phyloP scores from a whole-genome alignment of 2,888 invertebrate species.

The Watsonalla cultraria region DNA sequence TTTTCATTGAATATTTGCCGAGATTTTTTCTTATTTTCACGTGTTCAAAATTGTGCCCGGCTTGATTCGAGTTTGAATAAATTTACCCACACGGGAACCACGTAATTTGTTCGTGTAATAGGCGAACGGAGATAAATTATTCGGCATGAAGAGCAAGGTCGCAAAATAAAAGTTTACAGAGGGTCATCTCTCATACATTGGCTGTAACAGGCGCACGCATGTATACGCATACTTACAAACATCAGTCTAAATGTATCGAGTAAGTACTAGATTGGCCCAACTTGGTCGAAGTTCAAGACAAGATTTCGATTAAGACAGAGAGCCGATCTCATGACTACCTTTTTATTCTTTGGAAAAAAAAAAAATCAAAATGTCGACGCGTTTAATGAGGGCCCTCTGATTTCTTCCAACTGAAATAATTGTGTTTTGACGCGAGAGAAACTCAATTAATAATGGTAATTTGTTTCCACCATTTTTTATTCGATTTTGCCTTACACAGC shows the following conservation, averaged over 20 bases:
- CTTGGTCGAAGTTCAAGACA: too few relatives aligned
- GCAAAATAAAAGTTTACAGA: too few relatives aligned
- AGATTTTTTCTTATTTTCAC: background rate
- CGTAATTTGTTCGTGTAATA: constrained; percentile 1
- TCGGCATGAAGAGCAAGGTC: constrained; percentile 12
- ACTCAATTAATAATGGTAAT: constrained; percentile 4
- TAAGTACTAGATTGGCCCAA: too few relatives aligned
- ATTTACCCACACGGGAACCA: constrained; percentile 2
- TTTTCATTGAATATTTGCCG: background rate
- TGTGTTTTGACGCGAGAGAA: constrained; percentile 7
- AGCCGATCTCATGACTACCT: too few relatives aligned
- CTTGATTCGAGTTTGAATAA: constrained; percentile 1
- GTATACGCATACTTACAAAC: too few relatives aligned
- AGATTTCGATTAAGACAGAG: too few relatives aligned
- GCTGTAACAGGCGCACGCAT: too few relatives aligned
- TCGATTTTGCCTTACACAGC: background rate
- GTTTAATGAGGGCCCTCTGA: constrained; percentile 29
- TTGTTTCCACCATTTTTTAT: constrained; percentile 3
- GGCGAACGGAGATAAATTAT: constrained; percentile 19
- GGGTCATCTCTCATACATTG: too few relatives aligned
- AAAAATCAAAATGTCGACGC: constrained; percentile 18
- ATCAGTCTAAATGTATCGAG: too few relatives aligned
- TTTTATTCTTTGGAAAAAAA: constrained; percentile 8
- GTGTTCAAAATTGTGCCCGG: constrained; percentile 6
- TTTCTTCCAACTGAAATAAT: constrained; percentile 25